Conservation (phyloP, 2,113 vertebrate species). For the Cercocebus atys region DNA sequence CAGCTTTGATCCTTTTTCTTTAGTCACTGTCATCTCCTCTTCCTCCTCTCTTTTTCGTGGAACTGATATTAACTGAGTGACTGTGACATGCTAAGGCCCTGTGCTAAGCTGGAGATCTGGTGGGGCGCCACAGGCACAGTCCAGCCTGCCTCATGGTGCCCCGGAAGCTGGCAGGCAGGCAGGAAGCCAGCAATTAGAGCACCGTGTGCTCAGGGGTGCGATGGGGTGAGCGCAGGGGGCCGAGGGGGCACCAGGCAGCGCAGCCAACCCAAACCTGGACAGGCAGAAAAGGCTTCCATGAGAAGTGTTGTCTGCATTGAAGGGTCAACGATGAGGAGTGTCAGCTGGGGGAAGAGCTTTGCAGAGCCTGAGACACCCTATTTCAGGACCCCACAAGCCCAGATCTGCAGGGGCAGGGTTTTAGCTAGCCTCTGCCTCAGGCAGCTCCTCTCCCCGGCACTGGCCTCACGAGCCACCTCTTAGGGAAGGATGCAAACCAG, state of each 20-base stretch:
- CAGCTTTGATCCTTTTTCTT: background rate
- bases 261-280: background rate
- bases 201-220: background rate
- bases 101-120: background rate
- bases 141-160: background rate
- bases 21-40: too few relatives aligned
- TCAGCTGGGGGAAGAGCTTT: rapidly evolving
- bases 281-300: background rate
- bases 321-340: too few relatives aligned
- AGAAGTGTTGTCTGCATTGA: background rate
- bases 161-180: background rate
- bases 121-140: rapidly evolving
- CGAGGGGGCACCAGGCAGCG: background rate
- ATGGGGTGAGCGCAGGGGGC: background rate
- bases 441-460: background rate
- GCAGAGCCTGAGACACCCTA: too few relatives aligned
- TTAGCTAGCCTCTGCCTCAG: background rate
- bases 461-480: background rate
- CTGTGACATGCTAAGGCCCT: background rate
- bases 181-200: background rate
- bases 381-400: rapidly evolving
- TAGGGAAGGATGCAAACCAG: rapidly evolving
- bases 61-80: background rate
- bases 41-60: background rate
- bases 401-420: background rate